phyloP scores from a whole-genome alignment of 2,113 vertebrate genomes.

The Cyprinodon brontotheroides region DNA sequence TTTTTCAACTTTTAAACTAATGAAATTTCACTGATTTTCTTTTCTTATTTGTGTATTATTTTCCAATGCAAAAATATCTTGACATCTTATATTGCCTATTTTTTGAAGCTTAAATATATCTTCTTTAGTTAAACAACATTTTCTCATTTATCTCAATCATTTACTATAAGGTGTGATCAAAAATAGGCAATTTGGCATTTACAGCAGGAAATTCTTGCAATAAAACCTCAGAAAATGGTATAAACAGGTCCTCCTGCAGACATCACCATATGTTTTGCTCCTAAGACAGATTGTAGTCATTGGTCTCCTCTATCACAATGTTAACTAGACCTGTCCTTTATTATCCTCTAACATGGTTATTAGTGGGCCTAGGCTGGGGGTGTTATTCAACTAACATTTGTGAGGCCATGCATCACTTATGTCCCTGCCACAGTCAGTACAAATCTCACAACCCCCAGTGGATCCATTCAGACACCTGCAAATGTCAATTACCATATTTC shows the following conservation, averaged over 20 bases:
- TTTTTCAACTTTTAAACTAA: background rate
- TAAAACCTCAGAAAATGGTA: background rate
- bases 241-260: constrained; percentile 26
- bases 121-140: background rate
- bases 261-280: constrained; percentile 31
- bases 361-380: constrained; percentile 59
- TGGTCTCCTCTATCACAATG: constrained; percentile 53
- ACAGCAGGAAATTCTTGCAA: background rate
- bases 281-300: constrained; percentile 32
- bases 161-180: background rate
- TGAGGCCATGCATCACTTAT: constrained; percentile 84
- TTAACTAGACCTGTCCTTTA: constrained; percentile 61
- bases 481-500: constrained; percentile 87
- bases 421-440: constrained; percentile 50
- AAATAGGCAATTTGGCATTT: constrained; percentile 23
- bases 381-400: constrained; percentile 90
- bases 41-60: too few species aligned
- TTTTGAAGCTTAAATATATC: background rate
- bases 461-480: constrained; percentile 67
- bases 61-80: background rate
- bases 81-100: background rate
- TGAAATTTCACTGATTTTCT: too few species aligned
- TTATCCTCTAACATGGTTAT: constrained; percentile 61
- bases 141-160: background rate
- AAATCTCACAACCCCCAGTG: constrained; percentile 54